Base-by-base conservation (phyloP, 1,140 invertebrate species). In the Chrysopa pallens region DNA sequence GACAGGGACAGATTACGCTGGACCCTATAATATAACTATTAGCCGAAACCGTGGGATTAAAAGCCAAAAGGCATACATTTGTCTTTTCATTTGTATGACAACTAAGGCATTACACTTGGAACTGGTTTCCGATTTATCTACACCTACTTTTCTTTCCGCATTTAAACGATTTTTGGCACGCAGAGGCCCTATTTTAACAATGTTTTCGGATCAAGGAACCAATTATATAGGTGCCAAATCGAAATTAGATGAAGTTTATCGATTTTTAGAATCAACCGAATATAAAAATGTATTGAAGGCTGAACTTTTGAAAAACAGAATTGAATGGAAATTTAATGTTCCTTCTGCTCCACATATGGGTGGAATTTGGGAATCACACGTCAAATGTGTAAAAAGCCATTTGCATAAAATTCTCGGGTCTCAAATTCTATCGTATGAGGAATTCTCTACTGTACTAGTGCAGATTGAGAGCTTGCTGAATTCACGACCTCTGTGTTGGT, bases 321-420 rank as follows among this genome's bases (percentile, higher is more conserved):
- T 23, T 23, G 17, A 23, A 23, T 64, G 58, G 56, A 38, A 56
- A 12, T 60, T 64, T 44, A 57, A 58, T 43, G 58, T 62, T 1
- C 55, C 63, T 28, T n/a, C 38, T 6, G 52, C 59, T 8, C 57
- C 59, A 5, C 55, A 66, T 50, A 60, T 66, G 39, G 62, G 63
- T 15, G 63, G 63, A 14, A 12, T 60, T 9, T 63, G 58, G 52
- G 65, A 68, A 47, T 47, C 54, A 2, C 55, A 48, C 1, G 54
- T 68, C 0, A 61, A 60, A 48, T 47, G 45, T 15, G 47, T 56
- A 5, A 68, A 66, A 47, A 48, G 47, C 36, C 60, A 61, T 45
- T 43, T 64, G 7, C 38, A 46, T 13, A 47, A 54, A 2, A 43
- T 52, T 6, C 15, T 60, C 6, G 52, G 50, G 9, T 46, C 47